Evolutionary conservation across 2,113 vertebrate species (phyloP), one percentile per base, ranked within the genome.

Genomic region (Heteronetta atricapilla): DNA sequence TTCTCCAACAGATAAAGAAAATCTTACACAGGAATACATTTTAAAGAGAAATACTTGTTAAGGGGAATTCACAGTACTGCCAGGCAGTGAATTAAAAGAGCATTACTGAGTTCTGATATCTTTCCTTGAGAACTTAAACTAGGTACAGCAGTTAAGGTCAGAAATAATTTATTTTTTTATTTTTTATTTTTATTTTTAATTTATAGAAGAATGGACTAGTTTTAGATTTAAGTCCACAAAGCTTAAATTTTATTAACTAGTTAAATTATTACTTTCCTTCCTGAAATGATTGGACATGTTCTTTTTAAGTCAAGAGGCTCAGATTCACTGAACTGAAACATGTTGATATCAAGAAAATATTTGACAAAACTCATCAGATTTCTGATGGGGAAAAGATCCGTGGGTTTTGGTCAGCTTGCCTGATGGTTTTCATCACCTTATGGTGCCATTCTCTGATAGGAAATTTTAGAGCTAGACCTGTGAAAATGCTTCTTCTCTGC

Each of bases 61-160:
- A 52, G 8, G 11, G 18, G 70, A 96, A 96, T 94, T 96, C 85
- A 94, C 68, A 78, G 6, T 75, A 52, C 42, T 94, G 58, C 69
- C 69, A 92, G 58, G 53, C 72, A 86, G 46, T 77, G 72, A 92
- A 13, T 91, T 95, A 73, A 75, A 97, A 96, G 86, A 96, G 66
- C 88, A 93, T 50, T 91, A 55, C 86, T 94, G 91, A 96, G 87
- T 95, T 94, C 85, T 95, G 83, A 93, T 97, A 55, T 83, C 72
- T 91, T 93, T 93, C 76, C 76, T 59, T 89, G 93, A 90, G 40
- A 40, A 40, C 11, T 0, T 7, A 91, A 93, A 67, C 19, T 10
- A 80, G 69, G 52, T 34, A 70, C 73, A 88, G 83, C 8, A 72
- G 17, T 74, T 86, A 46, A 34, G 81, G 17, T 94, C 52, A 83